A percentile compares a stretch with the other conserved stretches of the same genome.
Evolutionary conservation across 2,797 vertebrate genomes (phyloP).

Genomic region (Pipistrellus kuhlii): DNA sequence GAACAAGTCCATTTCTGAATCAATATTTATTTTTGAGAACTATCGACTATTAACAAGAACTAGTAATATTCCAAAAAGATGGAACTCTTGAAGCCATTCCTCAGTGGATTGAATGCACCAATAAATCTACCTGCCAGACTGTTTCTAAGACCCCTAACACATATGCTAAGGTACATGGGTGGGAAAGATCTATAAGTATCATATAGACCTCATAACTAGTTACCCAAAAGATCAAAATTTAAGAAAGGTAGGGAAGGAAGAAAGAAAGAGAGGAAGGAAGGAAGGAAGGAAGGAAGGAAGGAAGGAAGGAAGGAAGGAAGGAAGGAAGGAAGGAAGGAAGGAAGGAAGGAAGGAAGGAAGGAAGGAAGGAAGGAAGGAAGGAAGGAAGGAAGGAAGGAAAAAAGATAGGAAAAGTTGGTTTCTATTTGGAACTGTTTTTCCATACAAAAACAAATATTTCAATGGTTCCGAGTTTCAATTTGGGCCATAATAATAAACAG

Average conservation of each 20-base stretch:
- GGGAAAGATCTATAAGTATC: neutral
- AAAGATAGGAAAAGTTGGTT: neutral
- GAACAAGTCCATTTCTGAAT: conserved; percentile 69
- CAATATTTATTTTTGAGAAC: conserved; percentile 68
- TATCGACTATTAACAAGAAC: conserved; percentile 53
- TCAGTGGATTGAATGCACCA: neutral
- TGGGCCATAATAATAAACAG: neutral
- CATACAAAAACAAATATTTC: conserved; percentile 27
- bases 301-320: no score
- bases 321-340: neutral
- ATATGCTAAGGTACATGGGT: neutral
- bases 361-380: neutral
- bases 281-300: neutral
- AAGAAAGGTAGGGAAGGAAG: neutral
- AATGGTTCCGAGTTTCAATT: conserved; percentile 24
- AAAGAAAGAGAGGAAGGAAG: no score
- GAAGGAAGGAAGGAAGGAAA: neutral
- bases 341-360: no score
- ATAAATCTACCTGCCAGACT: conserved; percentile 1
- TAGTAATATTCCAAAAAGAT: conserved; percentile 37
- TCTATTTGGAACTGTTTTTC: conserved; percentile 11
- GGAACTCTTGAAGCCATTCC: conserved; percentile 22
- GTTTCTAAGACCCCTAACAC: neutral
- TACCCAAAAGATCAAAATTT: neutral
- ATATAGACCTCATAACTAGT: neutral